Evolutionary conservation across 2,113 vertebrate genomes (phyloP).

Genomic region (Zosterops borbonicus): DNA sequence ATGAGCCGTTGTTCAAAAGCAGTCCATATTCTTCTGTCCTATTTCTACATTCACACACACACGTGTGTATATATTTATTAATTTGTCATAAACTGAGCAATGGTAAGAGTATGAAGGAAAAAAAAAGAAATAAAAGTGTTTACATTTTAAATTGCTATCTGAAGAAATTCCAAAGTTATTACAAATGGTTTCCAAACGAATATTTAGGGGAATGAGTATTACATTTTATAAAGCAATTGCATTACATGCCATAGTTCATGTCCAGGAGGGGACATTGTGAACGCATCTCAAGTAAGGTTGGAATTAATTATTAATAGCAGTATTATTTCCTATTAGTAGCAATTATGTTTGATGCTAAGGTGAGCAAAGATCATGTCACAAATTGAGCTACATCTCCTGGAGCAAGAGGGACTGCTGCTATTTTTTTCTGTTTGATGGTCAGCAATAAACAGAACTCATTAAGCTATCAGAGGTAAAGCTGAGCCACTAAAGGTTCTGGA

Average conservation of each 20-base stretch:
- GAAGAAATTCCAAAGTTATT: background rate
- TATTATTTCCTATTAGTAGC: background rate
- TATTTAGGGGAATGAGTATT: background rate
- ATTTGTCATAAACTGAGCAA: background rate
- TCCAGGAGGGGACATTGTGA: background rate
- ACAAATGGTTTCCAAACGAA: background rate
- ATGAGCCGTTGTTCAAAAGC: background rate
- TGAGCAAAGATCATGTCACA: background rate
- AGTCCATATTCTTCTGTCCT: background rate
- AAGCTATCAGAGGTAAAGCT: background rate
- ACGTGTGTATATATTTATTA: background rate
- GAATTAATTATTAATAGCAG: background rate
- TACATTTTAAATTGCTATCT: background rate
- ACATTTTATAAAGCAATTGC: background rate
- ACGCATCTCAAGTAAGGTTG: background rate
- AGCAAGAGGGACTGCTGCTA: background rate
- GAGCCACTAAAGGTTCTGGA: background rate
- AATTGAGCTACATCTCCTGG: background rate
- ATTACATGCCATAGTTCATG: background rate
- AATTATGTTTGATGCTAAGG: background rate
- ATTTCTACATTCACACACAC: accelerated
- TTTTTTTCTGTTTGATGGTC: background rate
- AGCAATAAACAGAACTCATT: background rate
- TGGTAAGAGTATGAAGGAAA: background rate
- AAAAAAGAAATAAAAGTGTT: background rate